These are phyloP conservation scores for Drosophila arawakana DNA, from an alignment of 1,140 invertebrate species.

Conservation along the genomic window DNA sequence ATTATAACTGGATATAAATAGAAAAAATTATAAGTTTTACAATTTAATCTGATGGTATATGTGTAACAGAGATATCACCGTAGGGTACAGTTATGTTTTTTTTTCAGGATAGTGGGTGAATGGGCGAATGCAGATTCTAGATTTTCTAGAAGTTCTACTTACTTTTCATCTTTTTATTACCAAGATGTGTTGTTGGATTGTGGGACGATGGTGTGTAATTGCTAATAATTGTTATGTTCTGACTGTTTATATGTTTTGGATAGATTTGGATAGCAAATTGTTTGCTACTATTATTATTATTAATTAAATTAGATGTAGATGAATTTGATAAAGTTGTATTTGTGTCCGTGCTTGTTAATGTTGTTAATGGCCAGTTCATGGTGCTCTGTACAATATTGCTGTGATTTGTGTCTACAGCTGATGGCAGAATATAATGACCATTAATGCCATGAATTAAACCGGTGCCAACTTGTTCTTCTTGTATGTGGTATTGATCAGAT, in stretches of 20 bases:
- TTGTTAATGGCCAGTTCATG: slow-evolving; percentile 51
- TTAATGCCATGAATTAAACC: slow-evolving; percentile 32
- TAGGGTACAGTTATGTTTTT: not conserved
- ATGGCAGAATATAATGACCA: slow-evolving; percentile 37
- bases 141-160: slow-evolving; percentile 48
- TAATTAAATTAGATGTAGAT: slow-evolving; percentile 56
- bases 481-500: slow-evolving; percentile 28
- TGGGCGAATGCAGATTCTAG: slow-evolving; percentile 1
- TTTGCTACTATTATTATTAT: slow-evolving; percentile 36
- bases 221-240: slow-evolving; percentile 50
- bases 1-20: not conserved
- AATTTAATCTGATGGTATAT: too few relatives aligned
- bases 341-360: slow-evolving; percentile 15
- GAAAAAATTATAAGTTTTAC: not conserved
- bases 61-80: not conserved
- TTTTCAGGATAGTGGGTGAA: not conserved
- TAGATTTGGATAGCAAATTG: slow-evolving; percentile 24
- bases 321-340: slow-evolving; percentile 51
- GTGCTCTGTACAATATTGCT: slow-evolving; percentile 70
- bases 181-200: slow-evolving; percentile 86
- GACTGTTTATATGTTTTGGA: slow-evolving; percentile 51
- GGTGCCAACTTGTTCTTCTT: slow-evolving; percentile 46
- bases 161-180: slow-evolving; percentile 47
- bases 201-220: slow-evolving; percentile 64
- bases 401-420: slow-evolving; percentile 63